Base-by-base conservation (phyloP, 2,888 invertebrate genomes). In the Spilosoma lubricipeda region DNA sequence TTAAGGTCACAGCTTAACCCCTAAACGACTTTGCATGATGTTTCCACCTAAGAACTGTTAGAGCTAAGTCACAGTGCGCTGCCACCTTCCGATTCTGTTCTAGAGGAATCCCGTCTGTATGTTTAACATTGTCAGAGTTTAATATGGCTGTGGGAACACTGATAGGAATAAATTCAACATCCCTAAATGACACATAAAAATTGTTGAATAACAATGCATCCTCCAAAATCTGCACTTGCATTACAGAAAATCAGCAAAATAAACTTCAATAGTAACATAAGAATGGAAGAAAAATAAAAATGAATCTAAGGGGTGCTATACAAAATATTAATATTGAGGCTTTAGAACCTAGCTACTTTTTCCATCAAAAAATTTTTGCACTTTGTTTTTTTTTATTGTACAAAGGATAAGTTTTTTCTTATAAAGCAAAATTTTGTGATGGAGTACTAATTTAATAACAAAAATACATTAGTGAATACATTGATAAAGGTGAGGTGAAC, bases 401-500 rank as follows among this genome's bases (percentile, higher is more conserved):
- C 2, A 33, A 27, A 33, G 33, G 8, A 33, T 63, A 9, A 56
- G 11, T n/a, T 23, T 20, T 59, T 59, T 59, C 13, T 3, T 30
- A 4, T 0, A 7, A 30, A 30, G 5, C 15, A 63, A 72, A 70
- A 70, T 66, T 75, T 75, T 72, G 75, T 75, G 70, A 59, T 75
- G 72, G 65, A 67, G 68, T 20, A 4, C 20, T 52, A 7, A 3
- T 30, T 39, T 27, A 30, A 36, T 36, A 42, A 56, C 52, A n/a
- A 56, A 59, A 42, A 42, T 71, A 59, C 27, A 64, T 63, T 67
- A 67, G 56, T 36, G 36, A 48, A 66, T 45, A 70, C 65, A 56
- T 45, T 66, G 42, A 15, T 59, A 18, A 66, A 71, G 67, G 71
- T 71, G 71, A 71, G 68, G 63, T 74, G 71, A 70, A n/a, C n/a